These are phyloP conservation scores for Cladorhizidae sp. DNA, from an alignment of 37 sponge, comb jelly and placozoan genomes.

Conservation along the genomic window DNA sequence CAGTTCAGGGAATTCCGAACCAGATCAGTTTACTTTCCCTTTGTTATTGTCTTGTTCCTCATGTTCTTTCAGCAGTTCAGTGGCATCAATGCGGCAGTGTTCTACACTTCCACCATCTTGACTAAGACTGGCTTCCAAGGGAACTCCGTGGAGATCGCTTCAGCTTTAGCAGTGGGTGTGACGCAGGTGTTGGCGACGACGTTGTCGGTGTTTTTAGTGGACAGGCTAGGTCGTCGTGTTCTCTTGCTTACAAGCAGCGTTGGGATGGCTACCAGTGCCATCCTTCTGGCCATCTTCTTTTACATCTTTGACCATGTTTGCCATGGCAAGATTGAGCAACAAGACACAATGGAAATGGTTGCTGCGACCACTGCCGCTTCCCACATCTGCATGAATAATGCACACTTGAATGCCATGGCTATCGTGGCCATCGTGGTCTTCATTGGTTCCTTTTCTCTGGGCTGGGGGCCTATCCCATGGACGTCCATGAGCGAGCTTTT, in stretches of 20 bases:
- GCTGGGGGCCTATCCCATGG: constrained; percentile 88
- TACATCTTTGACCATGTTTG: neutral
- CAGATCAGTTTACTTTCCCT: constrained; percentile 29
- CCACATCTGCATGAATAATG: neutral
- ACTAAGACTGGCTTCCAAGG: neutral
- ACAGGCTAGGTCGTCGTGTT: constrained; percentile 61
- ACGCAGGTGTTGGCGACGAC: constrained; percentile 49
- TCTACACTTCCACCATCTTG: constrained; percentile 64
- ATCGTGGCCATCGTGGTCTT: constrained; percentile 54
- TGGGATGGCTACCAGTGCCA: constrained; percentile 50
- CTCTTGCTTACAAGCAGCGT: constrained; percentile 48
- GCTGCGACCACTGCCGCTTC: neutral
- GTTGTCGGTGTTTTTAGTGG: constrained; percentile 64
- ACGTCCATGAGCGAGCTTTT: constrained; percentile 79
- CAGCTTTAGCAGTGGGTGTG: constrained; percentile 49
- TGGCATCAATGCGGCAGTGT: constrained; percentile 80
- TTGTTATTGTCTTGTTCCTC: constrained; percentile 40
- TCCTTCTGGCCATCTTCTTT: constrained; percentile 46
- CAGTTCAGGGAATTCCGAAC: constrained; percentile 16
- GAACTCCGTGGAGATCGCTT: constrained; percentile 8
- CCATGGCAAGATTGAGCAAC: neutral
- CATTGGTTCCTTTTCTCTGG: constrained; percentile 74
- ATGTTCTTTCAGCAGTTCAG: constrained; percentile 81
- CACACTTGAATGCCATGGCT: constrained; percentile 15
- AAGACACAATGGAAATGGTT: neutral